Evolutionary conservation across 2,888 invertebrate species (phyloP).

Genomic region (Trissoscelio sp.): DNA sequence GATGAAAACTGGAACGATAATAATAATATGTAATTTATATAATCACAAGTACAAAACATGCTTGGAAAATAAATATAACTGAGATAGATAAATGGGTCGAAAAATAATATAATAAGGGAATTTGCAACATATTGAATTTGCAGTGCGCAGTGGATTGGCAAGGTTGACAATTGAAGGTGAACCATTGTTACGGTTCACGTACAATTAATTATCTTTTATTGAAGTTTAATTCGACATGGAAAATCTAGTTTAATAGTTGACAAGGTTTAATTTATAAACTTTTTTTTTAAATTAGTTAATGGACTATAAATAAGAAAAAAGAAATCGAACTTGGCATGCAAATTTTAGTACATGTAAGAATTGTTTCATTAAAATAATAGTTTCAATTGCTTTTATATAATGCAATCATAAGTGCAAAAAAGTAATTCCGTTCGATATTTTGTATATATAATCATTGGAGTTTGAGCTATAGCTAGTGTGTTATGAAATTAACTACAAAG

Average conservation of each 20-base stretch:
- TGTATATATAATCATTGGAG: too few species aligned
- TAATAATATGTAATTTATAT: not conserved
- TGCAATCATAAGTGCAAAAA: too few species aligned
- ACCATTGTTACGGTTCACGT: constrained; percentile 14
- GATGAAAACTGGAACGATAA: constrained; percentile 87
- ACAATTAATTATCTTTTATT: constrained; percentile 10
- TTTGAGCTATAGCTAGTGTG: too few species aligned
- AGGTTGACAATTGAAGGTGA: constrained; percentile 22
- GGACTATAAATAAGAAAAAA: too few species aligned
- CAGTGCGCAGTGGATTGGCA: constrained; percentile 5
- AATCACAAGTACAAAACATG: not conserved
- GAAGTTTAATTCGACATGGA: not conserved
- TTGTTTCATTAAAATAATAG: too few species aligned
- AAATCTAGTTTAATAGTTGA: not conserved
- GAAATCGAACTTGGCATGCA: too few species aligned
- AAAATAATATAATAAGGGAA: not conserved
- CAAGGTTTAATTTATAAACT: not conserved
- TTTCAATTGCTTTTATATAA: too few species aligned
- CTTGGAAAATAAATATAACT: constrained; percentile 4
- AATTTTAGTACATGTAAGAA: too few species aligned
- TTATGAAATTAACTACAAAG: too few species aligned
- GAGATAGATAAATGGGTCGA: too few species aligned
- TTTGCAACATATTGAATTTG: not conserved
- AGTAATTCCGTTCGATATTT: too few species aligned
- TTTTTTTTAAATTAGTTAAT: not conserved